Evolutionary conservation across 2,113 vertebrate species (phyloP), one percentile per base, ranked within the genome.

Genomic region (Tetraodon nigroviridis): DNA sequence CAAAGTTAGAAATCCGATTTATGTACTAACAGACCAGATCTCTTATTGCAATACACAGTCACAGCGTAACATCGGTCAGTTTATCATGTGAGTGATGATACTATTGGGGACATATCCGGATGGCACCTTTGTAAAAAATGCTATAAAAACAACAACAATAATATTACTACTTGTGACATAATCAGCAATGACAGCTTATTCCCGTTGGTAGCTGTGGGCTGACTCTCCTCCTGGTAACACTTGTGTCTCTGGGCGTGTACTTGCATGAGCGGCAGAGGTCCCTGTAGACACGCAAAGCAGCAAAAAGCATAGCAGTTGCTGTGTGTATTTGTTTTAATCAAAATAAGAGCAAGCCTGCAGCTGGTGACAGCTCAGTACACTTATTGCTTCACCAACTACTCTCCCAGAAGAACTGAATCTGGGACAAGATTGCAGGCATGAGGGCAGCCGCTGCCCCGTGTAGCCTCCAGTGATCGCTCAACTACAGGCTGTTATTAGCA

Each of bases 181-280:
- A 86, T 42, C 69, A 71, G 82, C 84, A 77, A 86, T 83, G 87
- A 86, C 87, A 86, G 80, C 87, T 84, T 81, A 83, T 82, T 84
- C 77, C 61, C 72, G 71, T 76, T 53, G 61, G 66, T 76, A 67
- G 82, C 87, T 84, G 67, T 61, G 55, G 86, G 85, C 79, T 73
- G 75, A 73, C 71, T 79, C 64, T 55, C 51, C 63, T 63, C 63
- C 74, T 54, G 15, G 51, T 17, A 67, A 79, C 75, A 60, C 75
- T 80, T 48, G 70, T 67, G 82, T 79, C 72, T 83, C 73, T 76
- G 69, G 76, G 78, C 64, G 60, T 54, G 78, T 65, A 42, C 64
- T 42, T 57, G 72, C 51, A 67, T 67, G 72, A 81, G 72, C 67
- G 74, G 76, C 73, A 71, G 69, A 58, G 73, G 59, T 80, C 77